Evolutionary conservation across 2,888 invertebrate species (phyloP), one percentile per base, ranked within the genome.

Genomic region (Drosophila macrospina): DNA sequence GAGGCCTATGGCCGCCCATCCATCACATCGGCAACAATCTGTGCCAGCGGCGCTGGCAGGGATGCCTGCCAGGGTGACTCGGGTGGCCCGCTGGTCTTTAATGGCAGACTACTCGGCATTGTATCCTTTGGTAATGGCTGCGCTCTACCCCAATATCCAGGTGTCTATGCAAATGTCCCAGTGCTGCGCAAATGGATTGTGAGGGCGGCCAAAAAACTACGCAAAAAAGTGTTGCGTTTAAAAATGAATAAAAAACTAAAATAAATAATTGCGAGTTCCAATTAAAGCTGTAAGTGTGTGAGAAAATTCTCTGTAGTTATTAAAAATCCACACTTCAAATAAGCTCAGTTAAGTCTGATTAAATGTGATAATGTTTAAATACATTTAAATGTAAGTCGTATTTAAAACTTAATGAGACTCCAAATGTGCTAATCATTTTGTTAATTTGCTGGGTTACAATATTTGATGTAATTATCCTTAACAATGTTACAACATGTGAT

Each of bases 81-180:
- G 0, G 69, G 65, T 30, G 69, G 69, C 7, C 65, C 64, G 4
- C 13, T 69, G 39, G 50, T 45, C 2, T 7, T 32, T 0, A 11
- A 10, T 13, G 54, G 26, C 2, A 3, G 50, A 13, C 56, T 74
- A 7, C 37, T 74, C 5, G 74, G 74, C 13, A 52, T 74, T 6
- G 56, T 69, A 2, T 65, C 74, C 8, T 63, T 45, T 32, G 74
- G 74, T 0, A 0, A 5, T 1, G 32, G 13, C 0, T 74, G 74
- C 10, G 61, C 61, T 0, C 2, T 30, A 4, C 48, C 63, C 5
- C 0, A 24, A 0, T 54, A 24, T 11, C 75, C 69, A 0, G 74
- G 57, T 7, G 75, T 74, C 7, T 69, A 69, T 20, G 20, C 55
- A 1, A 52, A 37, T 47, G 36, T 68, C 4, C 28, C 51, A 0